Evolutionary conservation across 1,140 invertebrate species (phyloP), one percentile per base, ranked within the genome.

Genomic region (Scaptodrosophila lebanonensis): DNA sequence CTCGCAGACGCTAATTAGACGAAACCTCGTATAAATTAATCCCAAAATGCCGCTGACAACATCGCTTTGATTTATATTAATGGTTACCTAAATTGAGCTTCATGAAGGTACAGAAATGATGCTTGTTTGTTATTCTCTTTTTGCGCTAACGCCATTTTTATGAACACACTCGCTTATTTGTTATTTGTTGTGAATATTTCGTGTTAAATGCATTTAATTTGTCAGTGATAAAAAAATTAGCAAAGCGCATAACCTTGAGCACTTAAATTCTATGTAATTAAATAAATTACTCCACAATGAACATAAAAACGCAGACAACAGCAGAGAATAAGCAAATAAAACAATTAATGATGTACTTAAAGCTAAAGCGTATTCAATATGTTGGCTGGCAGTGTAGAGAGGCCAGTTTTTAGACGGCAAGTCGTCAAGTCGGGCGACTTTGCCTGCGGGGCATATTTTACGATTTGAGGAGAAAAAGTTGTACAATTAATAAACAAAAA

Each of bases 221-320:
- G 58, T 50, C 49, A 56, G 67, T 79, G 73, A 77, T 73, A 77
- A 79, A 77, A 72, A 79, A 77, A 77, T 77, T 79, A 76, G 75
- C 72, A 42, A 48, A 36, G 44, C 17, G 27, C 33, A 57, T 68
- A 79, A 79, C 73, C 73, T 77, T 77, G 73, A 71, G 59, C 75
- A 16, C 45, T 56, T 60, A 49, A 53, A 63, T 79, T 79, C 73
- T 68, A 79, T 68, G 75, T 54, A 79, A 77, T 77, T 77, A 79
- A 77, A 65, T 64, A 57, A 77, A 77, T 79, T 79, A 63, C 56
- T 35, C 32, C 30, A 27, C 3, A 20, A 65, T 69, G 51, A 35
- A 72, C 69, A 79, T 57, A 77, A 76, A 54, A n/a, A 20, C 48
- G 9, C 30, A 33, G 12, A 50, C 29, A 30, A 11, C 17, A n/a